Conservation (phyloP, 37 sponge, comb jelly and placozoan species). For the Axinella damicornis region DNA sequence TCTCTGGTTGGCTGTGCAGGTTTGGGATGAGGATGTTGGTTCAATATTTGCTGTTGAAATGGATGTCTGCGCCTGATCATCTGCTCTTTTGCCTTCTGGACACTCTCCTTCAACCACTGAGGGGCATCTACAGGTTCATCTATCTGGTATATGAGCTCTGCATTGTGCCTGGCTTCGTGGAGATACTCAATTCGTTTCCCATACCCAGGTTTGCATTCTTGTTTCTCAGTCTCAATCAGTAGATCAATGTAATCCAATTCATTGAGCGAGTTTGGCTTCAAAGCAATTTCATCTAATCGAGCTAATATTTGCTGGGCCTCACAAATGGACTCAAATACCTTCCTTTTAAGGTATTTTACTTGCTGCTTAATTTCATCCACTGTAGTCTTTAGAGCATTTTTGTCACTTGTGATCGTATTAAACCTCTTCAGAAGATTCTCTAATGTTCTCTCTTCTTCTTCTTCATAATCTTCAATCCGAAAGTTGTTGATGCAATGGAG, state of each 20-base stretch:
- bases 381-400: too few relatives aligned
- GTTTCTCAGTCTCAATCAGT: conserved; percentile 64
- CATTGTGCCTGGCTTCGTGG: conserved; percentile 24
- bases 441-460: conserved; percentile 36
- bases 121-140: too few relatives aligned
- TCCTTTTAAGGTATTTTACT: conserved; percentile 14
- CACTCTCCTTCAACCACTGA: too few relatives aligned
- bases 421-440: conserved; percentile 59
- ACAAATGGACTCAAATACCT: conserved; percentile 30
- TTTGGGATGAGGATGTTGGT: too few relatives aligned
- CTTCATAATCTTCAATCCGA: conserved; percentile 41
- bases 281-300: conserved; percentile 72
- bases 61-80: too few relatives aligned
- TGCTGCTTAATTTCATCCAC: too few relatives aligned
- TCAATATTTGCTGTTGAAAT: too few relatives aligned
- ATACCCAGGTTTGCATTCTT: conserved; percentile 41
- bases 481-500: conserved; percentile 56
- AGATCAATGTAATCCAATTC: conserved; percentile 74
- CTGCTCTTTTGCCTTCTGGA: too few relatives aligned
- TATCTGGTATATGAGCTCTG: conserved; percentile 32
- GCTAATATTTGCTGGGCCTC: conserved; percentile 27
- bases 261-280: conserved; percentile 65
- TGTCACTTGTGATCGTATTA: too few relatives aligned
- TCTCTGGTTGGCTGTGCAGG: too few relatives aligned
- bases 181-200: conserved; percentile 16